These are phyloP conservation scores for Tenualosa ilisha DNA, from an alignment of 2,797 vertebrate species.

Conservation along the genomic window DNA sequence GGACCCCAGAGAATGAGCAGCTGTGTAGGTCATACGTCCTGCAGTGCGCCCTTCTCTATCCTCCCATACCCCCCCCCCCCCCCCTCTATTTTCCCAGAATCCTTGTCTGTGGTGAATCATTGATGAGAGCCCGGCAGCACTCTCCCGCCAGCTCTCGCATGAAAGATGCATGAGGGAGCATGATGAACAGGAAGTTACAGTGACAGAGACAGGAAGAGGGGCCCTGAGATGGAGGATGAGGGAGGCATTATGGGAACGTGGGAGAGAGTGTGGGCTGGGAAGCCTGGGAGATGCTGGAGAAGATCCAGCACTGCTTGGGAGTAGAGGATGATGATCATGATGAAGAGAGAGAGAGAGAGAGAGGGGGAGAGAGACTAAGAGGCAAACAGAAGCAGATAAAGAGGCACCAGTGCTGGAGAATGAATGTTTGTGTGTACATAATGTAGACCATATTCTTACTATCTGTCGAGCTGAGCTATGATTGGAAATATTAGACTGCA, in stretches of 20 bases:
- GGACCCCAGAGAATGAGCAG: neutral
- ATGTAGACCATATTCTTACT: neutral
- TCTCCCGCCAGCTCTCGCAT: slow-evolving; percentile 32
- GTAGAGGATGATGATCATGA: neutral
- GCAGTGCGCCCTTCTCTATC: neutral
- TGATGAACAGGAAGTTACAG: slow-evolving; percentile 28
- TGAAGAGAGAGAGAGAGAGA: slow-evolving; percentile 25
- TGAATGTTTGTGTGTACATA: neutral
- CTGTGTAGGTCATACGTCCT: neutral
- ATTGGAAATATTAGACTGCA: neutral
- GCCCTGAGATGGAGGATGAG: neutral
- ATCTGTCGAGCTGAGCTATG: neutral
- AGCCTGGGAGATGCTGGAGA: neutral
- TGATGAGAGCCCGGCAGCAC: slow-evolving; percentile 31
- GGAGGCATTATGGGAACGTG: neutral
- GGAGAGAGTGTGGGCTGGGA: neutral
- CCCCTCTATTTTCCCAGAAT: slow-evolving; percentile 28
- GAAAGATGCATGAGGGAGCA: slow-evolving; percentile 45
- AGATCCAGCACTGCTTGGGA: neutral
- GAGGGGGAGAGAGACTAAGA: slow-evolving; percentile 30
- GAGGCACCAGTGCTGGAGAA: neutral
- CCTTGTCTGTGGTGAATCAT: slow-evolving; percentile 34
- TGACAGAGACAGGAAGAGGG: neutral
- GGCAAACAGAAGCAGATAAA: neutral
- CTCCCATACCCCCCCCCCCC: neutral